Base-by-base conservation (phyloP, 2,888 invertebrate genomes). In the Cephus pulcher region DNA sequence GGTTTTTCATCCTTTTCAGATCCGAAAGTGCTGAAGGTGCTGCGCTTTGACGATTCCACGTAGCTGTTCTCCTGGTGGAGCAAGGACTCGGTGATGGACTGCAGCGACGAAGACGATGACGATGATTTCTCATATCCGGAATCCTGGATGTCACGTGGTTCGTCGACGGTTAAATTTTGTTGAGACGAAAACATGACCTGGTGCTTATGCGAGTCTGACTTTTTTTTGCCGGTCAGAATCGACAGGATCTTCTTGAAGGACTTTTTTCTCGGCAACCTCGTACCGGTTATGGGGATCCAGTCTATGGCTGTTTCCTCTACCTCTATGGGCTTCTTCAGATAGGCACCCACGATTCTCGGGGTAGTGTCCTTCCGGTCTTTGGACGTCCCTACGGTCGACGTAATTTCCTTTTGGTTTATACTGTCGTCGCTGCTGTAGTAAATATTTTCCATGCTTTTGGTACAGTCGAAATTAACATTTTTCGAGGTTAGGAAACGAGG, bases 111-210 rank as follows among this genome's bases (percentile, higher is more conserved):
- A 11, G 84, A 80, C 0, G 85, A 83, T 0, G 88, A 87, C 2
- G 76, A 80, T 1, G 87, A 87, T n/a, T 76, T 85, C 34, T 88
- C 89, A 81, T 86, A 88, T 4, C 86, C 89, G 1, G 87, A 89
- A 76, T 89, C 87, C 12, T 85, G 86, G 30, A 82, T 33, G 15
- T 81, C 80, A 1, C 75, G 75, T 4, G 76, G 32, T 68, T 87
- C 86, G 33, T 86, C 82, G 37, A 37, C 0, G 70, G 15, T 71
- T 4, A 83, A 35, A n/a, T 87, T 86, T 12, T 76, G 78, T 71
- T 86, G 82, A 9, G 86, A 81, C n/a, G 81, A 79, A 71, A 81
- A 84, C 2, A 82, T 12, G 12, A 78, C 74, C 32, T 79, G 79
- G 15, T 35, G 76, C 69, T 23, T 83, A 69, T 71, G 79, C 0